A percentile compares a stretch with the other conserved stretches of the same genome.
phyloP scores from a whole-genome alignment of 2,888 invertebrate species.

The Caenorhabditis afra region DNA sequence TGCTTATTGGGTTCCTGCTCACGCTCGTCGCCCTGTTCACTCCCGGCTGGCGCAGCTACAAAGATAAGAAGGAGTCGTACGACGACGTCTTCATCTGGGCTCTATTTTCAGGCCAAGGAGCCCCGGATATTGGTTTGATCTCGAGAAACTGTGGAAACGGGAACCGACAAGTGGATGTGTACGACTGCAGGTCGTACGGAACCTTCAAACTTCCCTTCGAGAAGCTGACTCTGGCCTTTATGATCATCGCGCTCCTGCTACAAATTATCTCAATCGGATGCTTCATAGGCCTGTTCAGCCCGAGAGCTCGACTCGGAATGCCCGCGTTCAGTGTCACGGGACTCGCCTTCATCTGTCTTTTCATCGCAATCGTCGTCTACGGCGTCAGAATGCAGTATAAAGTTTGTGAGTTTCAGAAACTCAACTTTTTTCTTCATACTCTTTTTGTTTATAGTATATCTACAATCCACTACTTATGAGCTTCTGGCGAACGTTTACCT shows the following conservation, averaged over 20 bases:
- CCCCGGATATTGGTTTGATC: conserved; percentile 71
- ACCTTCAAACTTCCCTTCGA: conserved; percentile 63
- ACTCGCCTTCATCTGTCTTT: conserved; percentile 60
- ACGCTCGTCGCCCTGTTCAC: conserved; percentile 74
- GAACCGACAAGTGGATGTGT: conserved; percentile 56
- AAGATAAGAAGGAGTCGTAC: conserved; percentile 43
- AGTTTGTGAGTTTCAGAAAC: conserved; percentile 41
- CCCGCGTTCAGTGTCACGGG: conserved; percentile 54
- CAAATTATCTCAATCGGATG: conserved; percentile 55
- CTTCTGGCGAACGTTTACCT: conserved; percentile 66
- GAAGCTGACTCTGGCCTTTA: conserved; percentile 64
- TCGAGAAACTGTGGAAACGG: conserved; percentile 70
- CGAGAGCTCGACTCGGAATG: conserved; percentile 50
- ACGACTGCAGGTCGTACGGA: conserved; percentile 70
- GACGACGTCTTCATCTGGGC: conserved; percentile 33
- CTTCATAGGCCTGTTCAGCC: conserved; percentile 55
- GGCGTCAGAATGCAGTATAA: conserved; percentile 66
- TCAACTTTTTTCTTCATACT: not conserved
- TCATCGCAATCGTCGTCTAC: conserved; percentile 65
- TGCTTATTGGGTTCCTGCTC: conserved; percentile 67
- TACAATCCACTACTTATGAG: conserved; percentile 66
- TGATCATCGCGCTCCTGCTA: conserved; percentile 67
- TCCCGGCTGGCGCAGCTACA: conserved; percentile 75
- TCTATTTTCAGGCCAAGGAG: conserved; percentile 60
- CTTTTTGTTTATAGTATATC: conserved; percentile 58